These are phyloP conservation scores for Gnathochromis pfefferi DNA, from an alignment of 2,113 vertebrate species.

Conservation along the genomic window DNA sequence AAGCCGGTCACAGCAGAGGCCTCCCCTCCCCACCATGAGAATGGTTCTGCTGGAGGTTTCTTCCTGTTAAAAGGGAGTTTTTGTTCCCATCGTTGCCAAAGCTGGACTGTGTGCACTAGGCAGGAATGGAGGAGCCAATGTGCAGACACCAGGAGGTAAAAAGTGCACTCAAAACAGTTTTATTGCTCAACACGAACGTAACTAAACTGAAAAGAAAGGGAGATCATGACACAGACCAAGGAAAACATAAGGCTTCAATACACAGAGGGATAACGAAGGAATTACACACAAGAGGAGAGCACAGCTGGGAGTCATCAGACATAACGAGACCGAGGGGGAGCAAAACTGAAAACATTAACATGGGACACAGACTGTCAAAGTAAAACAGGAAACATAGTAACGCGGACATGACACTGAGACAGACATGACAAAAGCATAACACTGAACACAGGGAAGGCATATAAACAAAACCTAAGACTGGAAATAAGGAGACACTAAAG, in stretches of 20 bases:
- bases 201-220: neutral
- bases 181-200: neutral
- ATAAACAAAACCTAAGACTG: neutral
- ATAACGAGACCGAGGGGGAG: neutral
- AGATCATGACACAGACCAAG: neutral
- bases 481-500: neutral
- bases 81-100: neutral
- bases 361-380: accelerated
- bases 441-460: neutral
- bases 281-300: neutral
- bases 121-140: neutral
- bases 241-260: too few species aligned
- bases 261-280: neutral
- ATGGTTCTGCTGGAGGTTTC: neutral
- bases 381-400: neutral
- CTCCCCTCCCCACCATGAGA: accelerated
- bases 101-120: neutral
- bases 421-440: accelerated
- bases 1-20: neutral
- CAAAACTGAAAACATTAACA: neutral
- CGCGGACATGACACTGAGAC: accelerated
- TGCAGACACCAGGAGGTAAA: neutral
- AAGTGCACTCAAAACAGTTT: neutral
- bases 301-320: neutral
- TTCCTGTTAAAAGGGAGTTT: neutral